Conservation (phyloP, 92 coral and sea anemone genomes). For the Porites rus region DNA sequence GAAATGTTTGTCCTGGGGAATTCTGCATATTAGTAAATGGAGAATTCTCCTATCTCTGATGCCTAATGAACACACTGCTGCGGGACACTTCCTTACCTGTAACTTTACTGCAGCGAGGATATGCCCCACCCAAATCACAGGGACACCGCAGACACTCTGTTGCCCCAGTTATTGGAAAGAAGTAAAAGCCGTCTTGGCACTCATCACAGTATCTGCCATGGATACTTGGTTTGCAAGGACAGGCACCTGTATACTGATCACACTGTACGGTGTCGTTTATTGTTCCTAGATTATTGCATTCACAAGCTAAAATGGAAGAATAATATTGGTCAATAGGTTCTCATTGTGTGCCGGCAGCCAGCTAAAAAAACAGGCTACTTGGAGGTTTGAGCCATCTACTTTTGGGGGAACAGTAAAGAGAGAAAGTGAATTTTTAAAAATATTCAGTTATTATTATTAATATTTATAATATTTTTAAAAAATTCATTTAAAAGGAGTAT, state of each 20-base stretch:
- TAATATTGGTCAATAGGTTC: neutral
- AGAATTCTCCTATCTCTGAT: too few relatives aligned
- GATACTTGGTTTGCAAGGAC: constrained; percentile 66
- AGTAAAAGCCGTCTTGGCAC: constrained; percentile 80
- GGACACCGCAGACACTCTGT: constrained; percentile 77
- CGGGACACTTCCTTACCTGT: constrained; percentile 61
- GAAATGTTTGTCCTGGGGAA: too few relatives aligned
- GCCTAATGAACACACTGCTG: too few relatives aligned
- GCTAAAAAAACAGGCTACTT: too few relatives aligned
- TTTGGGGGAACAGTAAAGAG: too few relatives aligned
- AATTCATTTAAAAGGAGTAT: too few relatives aligned
- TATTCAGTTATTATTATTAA: too few relatives aligned
- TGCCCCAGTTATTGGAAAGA: constrained; percentile 62
- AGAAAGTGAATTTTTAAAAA: too few relatives aligned
- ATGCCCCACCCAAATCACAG: constrained; percentile 94
- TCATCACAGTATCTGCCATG: constrained; percentile 77
- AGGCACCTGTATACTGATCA: constrained; percentile 78
- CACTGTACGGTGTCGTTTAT: constrained; percentile 67
- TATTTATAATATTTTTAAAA: too few relatives aligned
- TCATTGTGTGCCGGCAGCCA: too few relatives aligned
- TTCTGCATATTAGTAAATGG: too few relatives aligned
- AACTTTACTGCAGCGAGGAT: constrained; percentile 68
- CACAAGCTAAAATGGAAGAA: constrained; percentile 62
- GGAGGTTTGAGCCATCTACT: too few relatives aligned
- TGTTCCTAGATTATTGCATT: constrained; percentile 77